Base-by-base conservation (phyloP, 2,113 vertebrate species). In the Apodemus speciosus region DNA sequence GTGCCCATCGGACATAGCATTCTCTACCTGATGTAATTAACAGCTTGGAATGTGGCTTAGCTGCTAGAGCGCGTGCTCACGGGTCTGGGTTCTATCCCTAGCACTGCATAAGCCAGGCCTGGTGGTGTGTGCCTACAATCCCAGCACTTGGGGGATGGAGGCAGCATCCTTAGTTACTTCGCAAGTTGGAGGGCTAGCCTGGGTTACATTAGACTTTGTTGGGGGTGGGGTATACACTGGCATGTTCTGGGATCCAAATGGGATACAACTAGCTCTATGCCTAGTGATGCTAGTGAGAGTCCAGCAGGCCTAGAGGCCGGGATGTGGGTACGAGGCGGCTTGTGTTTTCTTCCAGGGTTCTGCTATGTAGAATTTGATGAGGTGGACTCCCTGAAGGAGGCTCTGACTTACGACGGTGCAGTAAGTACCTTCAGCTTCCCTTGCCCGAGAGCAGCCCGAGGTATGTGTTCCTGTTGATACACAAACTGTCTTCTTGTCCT, bases 351-450 rank as follows among this genome's bases (percentile, higher is more conserved):
- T 97, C 0, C 97, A 99, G 99, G 99, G 91, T 99, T 99, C 98
- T 99, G 99, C 99, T 99, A 99, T 89, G 99, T 99, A 96, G 99
- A 99, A 98, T 99, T 99, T 85, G 99, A 99, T 64, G 99, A 99
- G 83, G 97, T 99, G 98, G 99, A 99, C 43, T 99, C 99, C 79
- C 98, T 99, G 97, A 99, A 99, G 98, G 99, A 99, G 98, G 99
- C 99, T 83, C 98, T 99, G 98, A 99, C 99, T 0, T 99, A 99
- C 0, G 99, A 99, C 85, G 99, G 99, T 51, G 99, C 99, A 89
- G 99, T 99, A 98, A 99, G 99, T 99, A 96, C 40, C 56, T 64
- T 81, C 68, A 80, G 16, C 91, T 92, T 40, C 92, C 43, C 49
- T 27, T 38, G 40, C 56, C 51, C 4, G 3, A 9, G 9, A 62